These are phyloP conservation scores for Nansenia antarctica DNA, from an alignment of 2,113 vertebrate genomes.

Conservation along the genomic window DNA sequence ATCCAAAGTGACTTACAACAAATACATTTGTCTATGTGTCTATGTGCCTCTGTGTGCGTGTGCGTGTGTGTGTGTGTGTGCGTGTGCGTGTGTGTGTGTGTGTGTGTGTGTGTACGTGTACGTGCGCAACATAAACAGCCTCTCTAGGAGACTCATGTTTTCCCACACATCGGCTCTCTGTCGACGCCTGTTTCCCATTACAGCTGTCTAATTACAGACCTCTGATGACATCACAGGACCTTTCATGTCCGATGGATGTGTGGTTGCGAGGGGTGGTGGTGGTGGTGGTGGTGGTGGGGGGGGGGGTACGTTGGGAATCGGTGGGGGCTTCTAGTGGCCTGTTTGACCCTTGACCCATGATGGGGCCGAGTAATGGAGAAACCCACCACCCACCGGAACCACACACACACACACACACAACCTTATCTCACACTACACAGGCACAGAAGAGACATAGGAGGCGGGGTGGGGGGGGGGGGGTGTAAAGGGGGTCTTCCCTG, in stretches of 20 bases:
- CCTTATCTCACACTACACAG: neutral
- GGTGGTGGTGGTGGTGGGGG: too few relatives aligned
- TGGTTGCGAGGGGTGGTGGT: constrained; percentile 1
- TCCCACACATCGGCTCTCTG: neutral
- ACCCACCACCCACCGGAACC: neutral
- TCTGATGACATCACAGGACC: constrained; percentile 26
- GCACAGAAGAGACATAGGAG: neutral
- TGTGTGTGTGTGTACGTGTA: neutral
- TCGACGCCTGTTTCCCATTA: constrained; percentile 20
- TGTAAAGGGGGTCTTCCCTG: constrained; percentile 10
- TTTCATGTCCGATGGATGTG: constrained; percentile 8
- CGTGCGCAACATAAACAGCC: neutral
- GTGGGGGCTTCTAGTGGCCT: constrained; percentile 11
- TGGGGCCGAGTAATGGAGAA: neutral
- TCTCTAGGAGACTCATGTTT: neutral
- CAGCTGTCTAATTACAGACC: constrained; percentile 21
- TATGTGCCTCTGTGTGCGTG: too few relatives aligned
- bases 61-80: too few relatives aligned
- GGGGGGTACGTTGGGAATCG: too few relatives aligned
- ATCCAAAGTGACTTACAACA: too few relatives aligned
- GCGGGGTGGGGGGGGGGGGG: neutral
- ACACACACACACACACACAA: neutral
- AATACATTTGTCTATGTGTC: too few relatives aligned
- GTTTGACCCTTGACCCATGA: neutral
- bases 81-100: neutral